Conservation (phyloP, 2,797 vertebrate genomes). For the Etheostoma perlongum region DNA sequence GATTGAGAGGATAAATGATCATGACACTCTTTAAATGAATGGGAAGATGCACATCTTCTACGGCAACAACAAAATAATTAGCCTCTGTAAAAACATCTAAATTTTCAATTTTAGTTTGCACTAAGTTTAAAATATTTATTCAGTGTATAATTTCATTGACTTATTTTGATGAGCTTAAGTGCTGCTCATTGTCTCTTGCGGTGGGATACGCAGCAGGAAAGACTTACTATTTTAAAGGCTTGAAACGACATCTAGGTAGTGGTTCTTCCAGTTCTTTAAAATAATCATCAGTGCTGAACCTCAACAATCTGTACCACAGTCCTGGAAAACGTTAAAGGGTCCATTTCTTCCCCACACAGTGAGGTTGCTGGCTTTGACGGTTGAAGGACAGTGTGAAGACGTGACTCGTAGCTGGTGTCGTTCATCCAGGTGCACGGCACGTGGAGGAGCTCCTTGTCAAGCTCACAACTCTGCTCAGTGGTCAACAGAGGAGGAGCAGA, state of each 20-base stretch:
- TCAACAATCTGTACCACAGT: slow-evolving; percentile 70
- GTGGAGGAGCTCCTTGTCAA: slow-evolving; percentile 79
- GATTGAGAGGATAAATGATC: slow-evolving; percentile 26
- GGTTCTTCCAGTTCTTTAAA: slow-evolving; percentile 14
- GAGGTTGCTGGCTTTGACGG: slow-evolving; percentile 19
- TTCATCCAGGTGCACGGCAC: slow-evolving; percentile 70
- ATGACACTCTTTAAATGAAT: slow-evolving; percentile 21
- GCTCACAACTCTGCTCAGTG: slow-evolving; percentile 10
- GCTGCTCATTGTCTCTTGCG: not conserved
- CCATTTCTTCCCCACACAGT: slow-evolving; percentile 61
- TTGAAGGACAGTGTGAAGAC: slow-evolving; percentile 78
- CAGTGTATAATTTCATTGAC: slow-evolving; percentile 22
- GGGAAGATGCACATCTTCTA: slow-evolving; percentile 14
- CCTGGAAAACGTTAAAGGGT: slow-evolving; percentile 57
- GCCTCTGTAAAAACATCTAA: slow-evolving; percentile 38
- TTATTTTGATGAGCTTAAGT: slow-evolving; percentile 25
- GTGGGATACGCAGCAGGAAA: not conserved
- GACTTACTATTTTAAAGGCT: not conserved
- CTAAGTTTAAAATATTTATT: slow-evolving; percentile 62
- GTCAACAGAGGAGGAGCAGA: not conserved
- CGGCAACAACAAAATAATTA: slow-evolving; percentile 1
- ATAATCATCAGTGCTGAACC: slow-evolving; percentile 71
- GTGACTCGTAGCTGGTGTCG: slow-evolving; percentile 76
- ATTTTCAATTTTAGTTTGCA: slow-evolving; percentile 19
- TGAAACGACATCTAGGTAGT: not conserved